Conservation (phyloP, 2,113 vertebrate species). For the Cephalopholis sonnerati region DNA sequence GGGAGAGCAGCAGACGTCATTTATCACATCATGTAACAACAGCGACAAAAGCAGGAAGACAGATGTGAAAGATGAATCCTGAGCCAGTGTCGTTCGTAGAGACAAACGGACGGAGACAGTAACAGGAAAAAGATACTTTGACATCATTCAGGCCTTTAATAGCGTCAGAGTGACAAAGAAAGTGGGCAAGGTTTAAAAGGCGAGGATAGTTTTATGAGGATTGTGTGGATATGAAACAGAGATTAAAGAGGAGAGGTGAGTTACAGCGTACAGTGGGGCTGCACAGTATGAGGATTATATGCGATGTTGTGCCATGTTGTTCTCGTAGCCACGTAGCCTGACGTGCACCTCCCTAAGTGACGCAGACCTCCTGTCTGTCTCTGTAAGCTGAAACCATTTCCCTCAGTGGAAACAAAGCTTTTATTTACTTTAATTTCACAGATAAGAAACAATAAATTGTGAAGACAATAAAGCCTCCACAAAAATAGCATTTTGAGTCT, state of each 20-base stretch:
- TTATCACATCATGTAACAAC: conserved; percentile 37
- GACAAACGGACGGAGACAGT: conserved; percentile 5
- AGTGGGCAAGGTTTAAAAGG: background rate
- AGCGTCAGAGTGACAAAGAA: conserved; percentile 12
- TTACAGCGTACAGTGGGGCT: background rate
- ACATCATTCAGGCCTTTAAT: background rate
- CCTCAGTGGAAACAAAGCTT: no score
- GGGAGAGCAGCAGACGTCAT: conserved; percentile 40
- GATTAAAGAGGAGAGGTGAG: conserved; percentile 10
- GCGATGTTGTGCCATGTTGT: no score
- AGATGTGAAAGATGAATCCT: conserved; percentile 57
- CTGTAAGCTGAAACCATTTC: no score
- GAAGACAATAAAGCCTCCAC: no score
- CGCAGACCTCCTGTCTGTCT: no score
- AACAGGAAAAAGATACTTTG: conserved; percentile 28
- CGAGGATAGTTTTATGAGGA: conserved; percentile 7
- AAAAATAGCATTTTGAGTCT: no score
- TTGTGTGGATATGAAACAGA: background rate
- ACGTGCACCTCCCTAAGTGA: no score
- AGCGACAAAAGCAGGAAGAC: conserved; percentile 49
- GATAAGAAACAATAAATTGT: no score
- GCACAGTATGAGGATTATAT: no score
- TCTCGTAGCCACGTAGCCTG: no score
- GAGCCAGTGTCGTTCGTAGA: conserved; percentile 2
- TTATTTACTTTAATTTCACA: no score